Percentiles rank a stretch among this genome's conserved stretches.
phyloP scores from a whole-genome alignment of 2,797 vertebrate species.

The Xenops minutus region DNA sequence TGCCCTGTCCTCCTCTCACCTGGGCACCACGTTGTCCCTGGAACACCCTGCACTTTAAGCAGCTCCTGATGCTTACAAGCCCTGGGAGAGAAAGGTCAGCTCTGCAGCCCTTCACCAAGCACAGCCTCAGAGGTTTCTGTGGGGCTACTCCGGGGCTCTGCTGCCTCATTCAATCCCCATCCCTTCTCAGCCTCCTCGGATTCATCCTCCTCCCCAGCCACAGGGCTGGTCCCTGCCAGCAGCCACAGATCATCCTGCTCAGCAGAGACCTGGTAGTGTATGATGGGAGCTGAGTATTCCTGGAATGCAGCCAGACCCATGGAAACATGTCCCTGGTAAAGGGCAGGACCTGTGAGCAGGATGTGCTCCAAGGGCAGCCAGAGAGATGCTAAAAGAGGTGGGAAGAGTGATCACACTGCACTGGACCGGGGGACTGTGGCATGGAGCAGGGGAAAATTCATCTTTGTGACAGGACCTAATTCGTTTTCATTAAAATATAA shows the following conservation, averaged over 20 bases:
- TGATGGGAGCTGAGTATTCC: not conserved
- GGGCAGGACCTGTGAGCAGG: not conserved
- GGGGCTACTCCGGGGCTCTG: not conserved
- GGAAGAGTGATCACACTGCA: not conserved
- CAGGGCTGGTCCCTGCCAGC: not conserved
- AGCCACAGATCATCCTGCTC: not conserved
- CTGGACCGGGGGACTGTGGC: not conserved
- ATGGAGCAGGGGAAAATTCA: accelerated
- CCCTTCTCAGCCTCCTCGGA: not conserved
- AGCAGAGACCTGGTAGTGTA: not conserved
- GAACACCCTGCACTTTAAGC: not conserved
- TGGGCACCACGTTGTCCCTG: accelerated
- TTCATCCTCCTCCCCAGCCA: not conserved
- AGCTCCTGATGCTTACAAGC: not conserved
- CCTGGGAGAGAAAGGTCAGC: not conserved
- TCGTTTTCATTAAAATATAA: not conserved
- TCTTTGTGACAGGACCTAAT: not conserved
- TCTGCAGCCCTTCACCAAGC: not conserved
- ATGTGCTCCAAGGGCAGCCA: not conserved
- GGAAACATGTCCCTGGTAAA: not conserved
- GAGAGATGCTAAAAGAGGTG: not conserved
- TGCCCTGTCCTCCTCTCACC: not conserved
- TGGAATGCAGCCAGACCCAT: not conserved
- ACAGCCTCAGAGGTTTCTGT: not conserved
- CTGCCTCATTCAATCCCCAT: not conserved